These are phyloP conservation scores for Cryptocheilus praepositus DNA, from an alignment of 2,888 invertebrate genomes.

Conservation along the genomic window DNA sequence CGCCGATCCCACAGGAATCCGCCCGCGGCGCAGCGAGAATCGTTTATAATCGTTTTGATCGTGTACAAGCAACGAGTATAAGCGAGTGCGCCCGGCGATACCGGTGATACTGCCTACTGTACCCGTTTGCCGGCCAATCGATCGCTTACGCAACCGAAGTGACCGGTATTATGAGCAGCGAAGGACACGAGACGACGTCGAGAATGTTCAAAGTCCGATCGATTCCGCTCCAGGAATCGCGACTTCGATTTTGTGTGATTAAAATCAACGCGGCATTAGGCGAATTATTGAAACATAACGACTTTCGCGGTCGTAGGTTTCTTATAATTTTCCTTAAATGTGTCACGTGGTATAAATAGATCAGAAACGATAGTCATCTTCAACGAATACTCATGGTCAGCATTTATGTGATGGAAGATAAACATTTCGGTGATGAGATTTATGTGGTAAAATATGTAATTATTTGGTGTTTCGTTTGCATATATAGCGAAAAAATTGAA, in stretches of 20 bases:
- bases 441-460: too few relatives aligned
- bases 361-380: too few relatives aligned
- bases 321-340: too few relatives aligned
- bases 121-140: slow-evolving; percentile 55
- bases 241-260: not conserved
- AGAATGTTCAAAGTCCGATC: slow-evolving; percentile 59
- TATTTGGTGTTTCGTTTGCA: too few relatives aligned
- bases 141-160: slow-evolving; percentile 61
- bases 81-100: slow-evolving; percentile 48
- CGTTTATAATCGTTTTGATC: slow-evolving; percentile 55
- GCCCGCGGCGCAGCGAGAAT: slow-evolving; percentile 50
- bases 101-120: slow-evolving; percentile 42
- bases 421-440: too few relatives aligned
- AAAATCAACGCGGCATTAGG: too few relatives aligned
- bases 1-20: slow-evolving; percentile 46
- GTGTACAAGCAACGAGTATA: slow-evolving; percentile 44
- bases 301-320: too few relatives aligned
- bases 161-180: slow-evolving; percentile 64
- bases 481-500: too few relatives aligned
- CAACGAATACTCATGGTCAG: too few relatives aligned
- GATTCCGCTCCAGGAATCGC: slow-evolving; percentile 9
- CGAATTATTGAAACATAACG: too few relatives aligned
- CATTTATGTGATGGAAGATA: too few relatives aligned
- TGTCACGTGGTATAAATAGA: too few relatives aligned
- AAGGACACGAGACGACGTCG: slow-evolving; percentile 64